Evolutionary conservation across 2,888 invertebrate genomes (phyloP).

Genomic region (Hirtodrosophila trivittata): DNA sequence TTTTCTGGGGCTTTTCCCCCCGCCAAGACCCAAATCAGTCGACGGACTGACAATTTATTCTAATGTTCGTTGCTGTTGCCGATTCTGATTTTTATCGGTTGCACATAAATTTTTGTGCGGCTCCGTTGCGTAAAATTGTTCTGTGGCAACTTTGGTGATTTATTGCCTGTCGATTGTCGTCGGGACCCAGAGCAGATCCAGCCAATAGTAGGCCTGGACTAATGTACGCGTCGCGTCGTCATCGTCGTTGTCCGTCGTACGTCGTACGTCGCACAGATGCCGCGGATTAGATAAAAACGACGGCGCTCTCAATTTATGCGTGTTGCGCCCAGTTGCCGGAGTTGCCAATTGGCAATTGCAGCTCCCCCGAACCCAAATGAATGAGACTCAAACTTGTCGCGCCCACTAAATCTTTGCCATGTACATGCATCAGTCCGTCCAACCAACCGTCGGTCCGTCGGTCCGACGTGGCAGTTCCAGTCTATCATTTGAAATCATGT

Average conservation of each 20-base stretch:
- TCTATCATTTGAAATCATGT: slow-evolving; percentile 80
- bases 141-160: slow-evolving; percentile 81
- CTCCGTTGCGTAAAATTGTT: slow-evolving; percentile 54
- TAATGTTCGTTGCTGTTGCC: slow-evolving; percentile 48
- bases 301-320: slow-evolving; percentile 78
- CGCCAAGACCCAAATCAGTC: slow-evolving; percentile 1
- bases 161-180: slow-evolving; percentile 82
- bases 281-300: slow-evolving; percentile 79
- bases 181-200: slow-evolving; percentile 40
- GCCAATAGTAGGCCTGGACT: slow-evolving; percentile 48
- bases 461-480: slow-evolving; percentile 35
- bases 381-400: slow-evolving; percentile 69
- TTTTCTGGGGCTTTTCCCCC: neutral
- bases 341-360: slow-evolving; percentile 57
- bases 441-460: neutral
- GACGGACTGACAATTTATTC: slow-evolving; percentile 58
- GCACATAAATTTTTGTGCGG: slow-evolving; percentile 68
- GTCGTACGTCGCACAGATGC: slow-evolving; percentile 66
- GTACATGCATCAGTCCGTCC: slow-evolving; percentile 31
- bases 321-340: slow-evolving; percentile 63
- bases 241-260: slow-evolving; percentile 5
- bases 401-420: slow-evolving; percentile 70
- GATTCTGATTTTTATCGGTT: slow-evolving; percentile 69
- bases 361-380: slow-evolving; percentile 2
- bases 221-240: slow-evolving; percentile 67